Base-by-base conservation (phyloP, 2,888 invertebrate genomes). In the Biston betularia region DNA sequence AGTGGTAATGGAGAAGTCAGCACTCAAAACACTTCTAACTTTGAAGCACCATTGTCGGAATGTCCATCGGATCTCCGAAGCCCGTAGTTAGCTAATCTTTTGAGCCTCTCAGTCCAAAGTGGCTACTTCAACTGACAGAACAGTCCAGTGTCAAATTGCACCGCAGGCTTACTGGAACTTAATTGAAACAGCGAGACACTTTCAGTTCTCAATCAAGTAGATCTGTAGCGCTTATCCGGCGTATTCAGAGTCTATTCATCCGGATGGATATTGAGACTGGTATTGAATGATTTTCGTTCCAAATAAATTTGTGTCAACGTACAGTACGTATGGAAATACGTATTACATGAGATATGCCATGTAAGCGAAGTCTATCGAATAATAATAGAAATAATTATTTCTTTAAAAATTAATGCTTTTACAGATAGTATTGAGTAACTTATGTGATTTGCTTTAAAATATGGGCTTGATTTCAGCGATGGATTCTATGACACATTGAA, bases 151-250 rank as follows among this genome's bases (percentile, higher is more conserved):
- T 69, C 65, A 63, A 63, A 65, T 59, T 53, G 65, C 59, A 69
- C 69, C 61, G 42, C 59, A 68, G 66, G 59, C 55, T 67, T 63
- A 63, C 66, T 67, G 63, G 57, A 33, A 64, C 68, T 68, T 64
- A 61, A 68, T 68, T 68, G 68, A 68, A 68, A 64, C 61, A 54
- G 50, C 48, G 58, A 63, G 67, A 67, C 67, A 67, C 55, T 68
- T 63, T 59, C 63, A 63, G 63, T 34, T 49, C 55, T 59, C 67
- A 59, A 68, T 63, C 67, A 60, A 55, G 54, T 50, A 63, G 63
- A 15, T 55, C 55, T 55, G 59, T 15, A 11, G 35, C 15, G n/a
- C 46, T 54, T 40, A 60, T 45, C 59, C 58, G 62, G 53, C 54
- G 33, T 33, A 46, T 56, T 34, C 35, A 34, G 10, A 14, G 14